A percentile compares a stretch with the other conserved stretches of the same genome.
These are phyloP conservation scores for Melanerpes formicivorus DNA, from an alignment of 2,113 vertebrate species.

Conservation along the genomic window DNA sequence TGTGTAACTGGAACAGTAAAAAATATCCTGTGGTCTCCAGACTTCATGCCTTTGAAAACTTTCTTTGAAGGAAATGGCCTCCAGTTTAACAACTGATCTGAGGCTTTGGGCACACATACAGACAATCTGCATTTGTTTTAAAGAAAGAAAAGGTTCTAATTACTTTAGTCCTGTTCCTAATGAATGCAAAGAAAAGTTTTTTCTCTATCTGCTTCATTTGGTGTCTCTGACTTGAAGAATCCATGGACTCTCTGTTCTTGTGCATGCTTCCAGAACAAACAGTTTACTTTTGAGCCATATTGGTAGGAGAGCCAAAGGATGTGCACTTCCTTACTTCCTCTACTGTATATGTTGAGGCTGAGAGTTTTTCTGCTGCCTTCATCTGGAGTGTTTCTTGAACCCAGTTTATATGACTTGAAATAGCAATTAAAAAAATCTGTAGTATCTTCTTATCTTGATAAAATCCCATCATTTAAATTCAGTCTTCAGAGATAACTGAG, in stretches of 20 bases:
- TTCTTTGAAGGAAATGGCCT: neutral
- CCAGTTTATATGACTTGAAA: neutral
- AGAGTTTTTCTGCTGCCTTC: neutral
- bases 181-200: neutral
- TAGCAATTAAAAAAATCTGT: neutral
- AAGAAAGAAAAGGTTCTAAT: neutral
- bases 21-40: neutral
- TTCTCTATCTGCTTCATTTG: neutral
- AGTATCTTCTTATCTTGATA: neutral
- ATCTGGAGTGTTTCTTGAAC: neutral
- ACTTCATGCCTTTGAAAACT: neutral
- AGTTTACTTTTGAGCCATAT: neutral
- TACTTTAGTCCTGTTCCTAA: neutral
- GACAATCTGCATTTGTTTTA: neutral
- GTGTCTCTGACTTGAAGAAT: neutral
- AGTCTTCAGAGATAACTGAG: neutral
- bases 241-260: neutral
- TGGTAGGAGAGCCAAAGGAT: neutral
- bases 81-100: neutral
- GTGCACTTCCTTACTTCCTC: neutral
- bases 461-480: neutral
- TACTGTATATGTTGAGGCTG: neutral
- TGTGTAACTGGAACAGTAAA: neutral
- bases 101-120: neutral
- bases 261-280: neutral